Evolutionary conservation across 2,797 vertebrate genomes (phyloP).

Genomic region (Falco berigora): DNA sequence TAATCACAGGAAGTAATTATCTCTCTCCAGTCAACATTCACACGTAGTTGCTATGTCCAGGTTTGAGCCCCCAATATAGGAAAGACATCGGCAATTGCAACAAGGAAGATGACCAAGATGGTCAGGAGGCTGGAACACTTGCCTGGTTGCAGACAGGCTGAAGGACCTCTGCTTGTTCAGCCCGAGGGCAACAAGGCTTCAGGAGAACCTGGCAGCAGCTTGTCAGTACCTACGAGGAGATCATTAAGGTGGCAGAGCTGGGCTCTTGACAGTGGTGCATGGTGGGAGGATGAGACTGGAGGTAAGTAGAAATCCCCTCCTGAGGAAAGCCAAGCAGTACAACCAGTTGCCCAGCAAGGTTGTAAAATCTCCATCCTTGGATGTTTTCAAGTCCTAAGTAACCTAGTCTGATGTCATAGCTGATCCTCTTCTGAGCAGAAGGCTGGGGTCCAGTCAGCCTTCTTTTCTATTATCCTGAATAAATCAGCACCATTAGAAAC

Average conservation of each 20-base stretch:
- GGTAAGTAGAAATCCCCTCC: neutral
- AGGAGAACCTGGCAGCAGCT: neutral
- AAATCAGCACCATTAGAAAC: neutral
- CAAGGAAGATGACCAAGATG: neutral
- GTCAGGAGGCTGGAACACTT: neutral
- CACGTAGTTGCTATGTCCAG: neutral
- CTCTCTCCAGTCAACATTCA: neutral
- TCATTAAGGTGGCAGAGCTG: neutral
- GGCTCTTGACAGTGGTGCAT: neutral
- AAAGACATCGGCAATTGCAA: neutral
- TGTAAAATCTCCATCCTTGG: neutral
- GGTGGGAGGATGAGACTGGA: neutral
- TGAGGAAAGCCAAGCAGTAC: neutral
- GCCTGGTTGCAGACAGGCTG: neutral
- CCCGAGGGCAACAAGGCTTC: neutral
- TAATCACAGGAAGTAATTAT: neutral
- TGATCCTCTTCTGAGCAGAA: neutral
- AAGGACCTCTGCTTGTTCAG: neutral
- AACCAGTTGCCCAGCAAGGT: neutral
- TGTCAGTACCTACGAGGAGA: neutral
- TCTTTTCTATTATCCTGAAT: neutral
- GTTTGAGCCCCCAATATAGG: neutral
- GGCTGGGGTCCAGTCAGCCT: neutral
- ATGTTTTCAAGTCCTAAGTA: neutral
- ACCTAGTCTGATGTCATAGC: neutral